Evolutionary conservation across 2,888 invertebrate genomes (phyloP), one percentile per base, ranked within the genome.

Genomic region (Drosophila bunnanda): DNA sequence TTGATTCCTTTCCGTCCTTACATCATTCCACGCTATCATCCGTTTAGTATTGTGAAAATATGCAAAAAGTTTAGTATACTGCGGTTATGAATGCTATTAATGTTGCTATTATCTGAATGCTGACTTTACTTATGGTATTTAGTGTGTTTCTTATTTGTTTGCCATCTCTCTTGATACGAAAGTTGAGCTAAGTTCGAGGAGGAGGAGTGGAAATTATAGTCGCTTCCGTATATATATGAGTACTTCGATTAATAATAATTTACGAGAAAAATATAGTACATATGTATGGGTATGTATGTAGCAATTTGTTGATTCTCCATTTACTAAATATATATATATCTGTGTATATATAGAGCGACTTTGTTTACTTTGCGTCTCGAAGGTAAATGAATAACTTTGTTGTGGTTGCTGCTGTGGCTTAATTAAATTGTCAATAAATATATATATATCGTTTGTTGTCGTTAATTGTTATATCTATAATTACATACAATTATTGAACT

Each of bases 181-280:
- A 78, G 64, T 77, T 79, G 80, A 84, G 80, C 81, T 83, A 77
- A 67, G 65, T 65, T 28, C 50, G 50, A 34, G 32, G 32, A 50
- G 30, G 72, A 76, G 54, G 56, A 59, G 15, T 34, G 20, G 50
- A 84, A 80, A 84, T 74, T 55, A 79, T 66, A 81, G 64, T 71
- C 56, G 28, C 55, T 58, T 56, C 39, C 55, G 20, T 66, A 34
- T 34, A 50, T 50, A 50, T 50, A 71, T 71, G 53, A 71, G 56
- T 71, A 71, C 43, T 67, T 71, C 10, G 54, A 70, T 55, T 70
- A 60, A 43, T 50, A 43, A 70, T 70, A 61, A 60, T 75, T 75
- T 79, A 78, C 79, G 82, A 82, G 88, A 85, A 85, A 85, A 85
- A 87, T 85, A 85, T 86, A 81, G 75, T 86, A 81, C 77, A 78